Base-by-base conservation (phyloP, 2,797 vertebrate genomes). In the Echeneis naucrates region DNA sequence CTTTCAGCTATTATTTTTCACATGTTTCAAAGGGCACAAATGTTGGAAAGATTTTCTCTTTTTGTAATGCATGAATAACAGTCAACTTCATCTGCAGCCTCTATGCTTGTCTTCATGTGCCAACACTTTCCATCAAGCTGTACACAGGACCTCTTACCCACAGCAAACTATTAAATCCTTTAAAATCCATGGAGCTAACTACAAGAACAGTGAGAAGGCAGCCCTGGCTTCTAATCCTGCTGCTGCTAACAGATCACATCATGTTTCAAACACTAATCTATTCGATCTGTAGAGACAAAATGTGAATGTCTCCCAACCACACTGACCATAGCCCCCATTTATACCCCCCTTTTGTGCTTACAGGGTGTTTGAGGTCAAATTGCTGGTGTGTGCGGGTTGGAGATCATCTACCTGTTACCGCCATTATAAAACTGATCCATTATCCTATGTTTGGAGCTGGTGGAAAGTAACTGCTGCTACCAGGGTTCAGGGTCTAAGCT, bases 321-420 rank as follows among this genome's bases (percentile, higher is more conserved):
- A 59, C 55, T 68, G 78, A 73, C 68, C 69, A n/a, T 21, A 21
- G 37, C 21, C 72, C 70, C 55, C 66, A 73, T 75, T 75, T 45
- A 79, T 58, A 75, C n/a, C 74, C 35, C 87, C 86, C 84, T 75
- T 85, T 85, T 67, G 78, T 88, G 84, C 80, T 45, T 54, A 59
- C 53, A 70, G 58, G 51, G 54, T 63, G 48, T 59, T 30, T 71
- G 50, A 73, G 72, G 69, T 84, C 75, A 73, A 44, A 44, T 19
- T 48, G 71, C 33, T 60, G 9, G 54, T 56, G 63, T 7, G 4
- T 48, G 55, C 54, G 19, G 60, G 19, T 61, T 55, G 44, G 51
- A 75, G 74, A 71, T 54, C 57, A 65, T n/a, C 57, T 35, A 26
- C 52, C 27, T 30, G 4, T 19, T 54, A 70, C n/a, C 14, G 54